Evolutionary conservation across 2,888 invertebrate genomes (phyloP), one percentile per base, ranked within the genome.

Genomic region (Xestia rhomboidea): DNA sequence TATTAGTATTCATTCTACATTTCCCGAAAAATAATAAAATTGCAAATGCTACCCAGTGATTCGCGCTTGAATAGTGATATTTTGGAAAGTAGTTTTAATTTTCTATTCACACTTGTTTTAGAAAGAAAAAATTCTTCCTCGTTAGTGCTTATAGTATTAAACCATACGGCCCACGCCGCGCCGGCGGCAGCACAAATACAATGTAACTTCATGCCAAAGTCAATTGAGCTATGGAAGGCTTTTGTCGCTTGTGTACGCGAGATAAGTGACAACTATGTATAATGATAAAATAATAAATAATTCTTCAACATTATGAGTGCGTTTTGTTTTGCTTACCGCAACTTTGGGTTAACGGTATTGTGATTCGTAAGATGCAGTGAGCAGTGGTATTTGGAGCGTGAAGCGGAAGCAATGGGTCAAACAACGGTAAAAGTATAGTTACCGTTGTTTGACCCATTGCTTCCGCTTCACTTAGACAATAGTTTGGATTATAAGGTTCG

Each of bases 191-290:
- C 96, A 95, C 96, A 96, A 95, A 96, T 93, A 93, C 92, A 90
- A 92, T 95, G 94, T 95, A 93, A 95, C 93, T 95, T 95, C 95
- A 96, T 96, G 96, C 96, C 96, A 96, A 96, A 96, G 96, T 96
- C 96, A 96, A 96, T 96, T 96, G 96, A 96, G 96, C 95, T 96
- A 95, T 94, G 94, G 93, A 96, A 93, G 93, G 96, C 95, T 96
- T 96, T 91, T 91, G 95, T 94, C 96, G 96, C 96, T 96, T 96
- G 95, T 96, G 94, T 96, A 95, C 94, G 93, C 94, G 93, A 93
- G 90, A 94, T 96, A 96, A 95, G 96, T 95, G 96, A 96, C 96
- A 95, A 95, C 93, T 95, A 95, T 96, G 93, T 95, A 93, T 93
- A 94, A 94, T 95, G 93, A 94, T 94, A 93, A 95, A 94, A 81